These are phyloP conservation scores for rat (Rattus norvegicus) DNA, from an alignment of 2,113 vertebrate genomes.

Conservation along the genomic window DNA sequence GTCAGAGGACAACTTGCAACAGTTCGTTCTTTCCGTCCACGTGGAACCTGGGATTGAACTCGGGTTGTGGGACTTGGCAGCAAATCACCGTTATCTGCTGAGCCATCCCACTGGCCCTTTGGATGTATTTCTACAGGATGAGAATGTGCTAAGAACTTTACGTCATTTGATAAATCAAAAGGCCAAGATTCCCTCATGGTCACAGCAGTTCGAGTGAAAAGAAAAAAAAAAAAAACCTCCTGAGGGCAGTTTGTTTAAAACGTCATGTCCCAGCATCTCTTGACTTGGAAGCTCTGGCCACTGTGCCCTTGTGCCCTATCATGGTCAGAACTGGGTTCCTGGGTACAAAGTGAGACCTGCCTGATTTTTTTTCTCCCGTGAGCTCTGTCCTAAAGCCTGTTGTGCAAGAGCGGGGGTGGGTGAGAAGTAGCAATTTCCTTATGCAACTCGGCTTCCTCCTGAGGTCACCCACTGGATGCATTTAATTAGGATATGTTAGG, in stretches of 20 bases:
- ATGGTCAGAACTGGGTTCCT: background rate
- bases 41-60: background rate
- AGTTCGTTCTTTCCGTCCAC: background rate
- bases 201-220: background rate
- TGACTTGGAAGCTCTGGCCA: background rate
- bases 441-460: background rate
- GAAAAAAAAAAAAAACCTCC: background rate
- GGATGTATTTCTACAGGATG: background rate
- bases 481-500: background rate
- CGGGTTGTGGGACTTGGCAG: background rate
- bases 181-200: background rate
- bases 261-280: background rate
- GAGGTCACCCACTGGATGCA: constrained; percentile 2
- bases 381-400: background rate
- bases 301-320: background rate
- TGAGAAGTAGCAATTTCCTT: background rate
- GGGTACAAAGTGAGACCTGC: background rate
- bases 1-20: background rate
- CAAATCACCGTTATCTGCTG: background rate
- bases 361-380: no score
- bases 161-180: background rate
- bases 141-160: background rate
- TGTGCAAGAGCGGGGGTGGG: background rate
- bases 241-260: background rate
- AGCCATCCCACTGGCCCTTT: background rate